Percentiles rank a stretch among this genome's conserved stretches.
phyloP scores from a whole-genome alignment of 23 tunicate species.

The Halocynthia roretzi region DNA sequence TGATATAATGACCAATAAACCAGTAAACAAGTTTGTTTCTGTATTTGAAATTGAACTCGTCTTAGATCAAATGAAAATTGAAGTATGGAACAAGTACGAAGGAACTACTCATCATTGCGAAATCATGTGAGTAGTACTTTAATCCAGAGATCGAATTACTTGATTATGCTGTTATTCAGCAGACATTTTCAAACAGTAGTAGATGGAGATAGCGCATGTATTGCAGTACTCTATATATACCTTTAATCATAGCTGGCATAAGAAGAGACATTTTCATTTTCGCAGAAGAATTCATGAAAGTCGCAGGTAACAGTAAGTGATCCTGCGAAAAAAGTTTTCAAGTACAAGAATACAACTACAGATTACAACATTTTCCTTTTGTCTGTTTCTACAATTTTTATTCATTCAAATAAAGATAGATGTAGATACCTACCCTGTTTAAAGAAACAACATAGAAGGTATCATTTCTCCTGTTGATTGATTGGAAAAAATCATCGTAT shows the following conservation, averaged over 20 bases:
- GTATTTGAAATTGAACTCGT: too few species aligned
- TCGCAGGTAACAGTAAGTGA: slow-evolving; percentile 57
- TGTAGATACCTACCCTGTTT: slow-evolving; percentile 22
- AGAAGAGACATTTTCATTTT: slow-evolving; percentile 57
- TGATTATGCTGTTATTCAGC: background rate
- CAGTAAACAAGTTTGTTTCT: too few species aligned
- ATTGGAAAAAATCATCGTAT: slow-evolving; percentile 27
- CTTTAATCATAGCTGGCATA: slow-evolving; percentile 30
- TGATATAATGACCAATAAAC: too few species aligned
- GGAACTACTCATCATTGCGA: too few species aligned
- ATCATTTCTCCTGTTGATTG: slow-evolving; percentile 47
- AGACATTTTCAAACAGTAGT: background rate
- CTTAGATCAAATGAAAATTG: too few species aligned
- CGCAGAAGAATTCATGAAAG: slow-evolving; percentile 28
- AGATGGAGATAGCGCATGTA: background rate
- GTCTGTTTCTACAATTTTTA: background rate
- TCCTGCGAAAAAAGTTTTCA: slow-evolving; percentile 30
- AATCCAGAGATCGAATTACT: too few species aligned
- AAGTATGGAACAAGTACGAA: too few species aligned
- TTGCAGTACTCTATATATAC: background rate
- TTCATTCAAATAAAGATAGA: background rate
- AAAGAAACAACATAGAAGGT: slow-evolving; percentile 59
- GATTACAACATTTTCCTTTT: too few species aligned
- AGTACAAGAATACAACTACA: too few species aligned
- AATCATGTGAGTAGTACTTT: too few species aligned